These are phyloP conservation scores for Epinephelus coioides DNA, from an alignment of 2,797 vertebrate species.

Conservation along the genomic window DNA sequence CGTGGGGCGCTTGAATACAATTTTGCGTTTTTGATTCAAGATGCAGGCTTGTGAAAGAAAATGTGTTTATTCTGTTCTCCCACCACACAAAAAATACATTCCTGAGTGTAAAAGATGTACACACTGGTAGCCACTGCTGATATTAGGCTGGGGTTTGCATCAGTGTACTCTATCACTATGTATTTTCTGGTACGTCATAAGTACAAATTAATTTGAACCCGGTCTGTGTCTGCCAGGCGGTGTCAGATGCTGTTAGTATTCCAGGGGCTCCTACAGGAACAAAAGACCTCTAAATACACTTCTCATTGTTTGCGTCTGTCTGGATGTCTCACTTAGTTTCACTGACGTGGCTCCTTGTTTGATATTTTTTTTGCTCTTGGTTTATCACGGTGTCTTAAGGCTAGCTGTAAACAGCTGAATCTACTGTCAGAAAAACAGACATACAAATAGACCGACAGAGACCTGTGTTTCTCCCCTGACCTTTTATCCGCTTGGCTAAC, in stretches of 20 bases:
- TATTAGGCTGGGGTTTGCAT: conserved; percentile 2
- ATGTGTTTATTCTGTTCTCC: not conserved
- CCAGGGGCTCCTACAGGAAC: conserved; percentile 50
- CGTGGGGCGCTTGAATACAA: not conserved
- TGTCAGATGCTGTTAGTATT: conserved; percentile 65
- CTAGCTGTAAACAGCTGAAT: conserved; percentile 24
- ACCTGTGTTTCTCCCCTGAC: conserved; percentile 50
- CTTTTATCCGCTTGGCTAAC: conserved; percentile 55
- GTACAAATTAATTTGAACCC: conserved; percentile 27
- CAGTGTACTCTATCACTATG: not conserved
- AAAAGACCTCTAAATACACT: conserved; percentile 50
- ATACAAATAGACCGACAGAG: conserved; percentile 20
- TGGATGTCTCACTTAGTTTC: conserved; percentile 31
- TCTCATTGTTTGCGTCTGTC: conserved; percentile 31
- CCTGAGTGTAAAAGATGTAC: not conserved
- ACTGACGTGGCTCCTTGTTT: conserved; percentile 32
- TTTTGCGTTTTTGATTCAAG: not conserved
- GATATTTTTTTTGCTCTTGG: conserved; percentile 13
- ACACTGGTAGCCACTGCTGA: not conserved
- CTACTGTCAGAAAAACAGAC: conserved; percentile 21
- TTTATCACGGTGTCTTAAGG: conserved; percentile 30
- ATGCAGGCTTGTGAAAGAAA: not conserved
- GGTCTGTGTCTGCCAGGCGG: conserved; percentile 51
- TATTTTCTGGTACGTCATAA: conserved; percentile 21
- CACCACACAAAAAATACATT: no score